Base-by-base conservation (phyloP, 1,140 invertebrate genomes). In the Camponotus pennsylvanicus region DNA sequence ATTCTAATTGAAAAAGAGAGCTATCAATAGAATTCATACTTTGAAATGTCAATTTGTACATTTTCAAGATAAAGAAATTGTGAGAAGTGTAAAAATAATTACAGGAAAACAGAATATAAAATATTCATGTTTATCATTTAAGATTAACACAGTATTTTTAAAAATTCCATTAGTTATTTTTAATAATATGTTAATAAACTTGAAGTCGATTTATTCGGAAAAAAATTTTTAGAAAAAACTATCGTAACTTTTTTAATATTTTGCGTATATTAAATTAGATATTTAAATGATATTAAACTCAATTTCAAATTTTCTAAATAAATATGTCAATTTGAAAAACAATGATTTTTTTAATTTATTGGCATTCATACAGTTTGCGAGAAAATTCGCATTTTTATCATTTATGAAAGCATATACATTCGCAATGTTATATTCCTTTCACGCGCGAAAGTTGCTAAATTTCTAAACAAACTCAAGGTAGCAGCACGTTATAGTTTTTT, bases 361-460 rank as follows among this genome's bases (percentile, higher is more conserved):
- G 5, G n/a, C 2, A 57, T 57, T 57, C 7, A 57, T n/a, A 57
- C 7, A 57, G 55, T 8, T 57, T 6, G 8, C 55, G 5, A 57
- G 55, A 57, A 57, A 57, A n/a, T 57, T n/a, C 3, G 1, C 7
- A 57, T 57, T 57, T 32, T 61, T 9, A 27, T 61, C 3, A 59
- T 59, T 59, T 59, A 21, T 59, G 45, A 55, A 55, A 71, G 32
- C 55, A 42, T 32, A 45, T 82, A 32, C 37, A 40, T 9, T 0
- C 27, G 49, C 45, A 34, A 18, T 15, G 27, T 27, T 42, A 9
- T 55, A 32, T 21, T 70, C 32, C 34, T 78, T 57, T 80, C 52
- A 15, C n/a, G 32, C 21, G 27, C 1, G 4, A 9, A 83, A 49
- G 40, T 75, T 75, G 40, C 55, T 83, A 83, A 83, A 83, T 83